Conservation (phyloP, 2,888 invertebrate species). For the Unio delphinus region DNA sequence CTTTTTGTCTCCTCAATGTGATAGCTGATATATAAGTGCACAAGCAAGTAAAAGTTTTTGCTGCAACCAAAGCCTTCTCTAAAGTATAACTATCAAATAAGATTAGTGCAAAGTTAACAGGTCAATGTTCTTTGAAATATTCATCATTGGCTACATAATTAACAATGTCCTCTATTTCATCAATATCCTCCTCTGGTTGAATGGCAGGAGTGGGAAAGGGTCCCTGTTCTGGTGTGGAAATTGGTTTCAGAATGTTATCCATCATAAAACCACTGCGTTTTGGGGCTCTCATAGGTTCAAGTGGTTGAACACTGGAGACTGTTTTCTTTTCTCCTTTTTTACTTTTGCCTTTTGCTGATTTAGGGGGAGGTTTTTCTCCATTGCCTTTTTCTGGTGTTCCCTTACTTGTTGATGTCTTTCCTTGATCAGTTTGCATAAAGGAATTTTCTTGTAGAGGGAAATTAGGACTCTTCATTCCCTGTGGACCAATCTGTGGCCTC, state of each 20-base stretch:
- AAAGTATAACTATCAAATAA: background rate
- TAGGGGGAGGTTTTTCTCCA: too few species aligned
- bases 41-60: background rate
- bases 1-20: too few species aligned
- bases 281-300: too few species aligned
- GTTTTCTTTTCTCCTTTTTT: too few species aligned
- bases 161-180: constrained; percentile 57
- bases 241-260: constrained; percentile 36
- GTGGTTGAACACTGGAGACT: too few species aligned
- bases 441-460: constrained; percentile 8
- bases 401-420: background rate
- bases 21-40: too few species aligned
- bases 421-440: constrained; percentile 2
- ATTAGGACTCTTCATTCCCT: constrained; percentile 8
- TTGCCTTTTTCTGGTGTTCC: too few species aligned
- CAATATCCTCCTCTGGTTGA: constrained; percentile 46
- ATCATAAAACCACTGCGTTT: constrained; percentile 32
- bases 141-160: constrained; percentile 55
- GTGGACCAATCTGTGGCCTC: constrained; percentile 16
- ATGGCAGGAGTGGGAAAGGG: background rate
- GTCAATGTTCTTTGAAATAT: constrained; percentile 31
- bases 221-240: constrained; percentile 2
- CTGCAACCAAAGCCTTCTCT: background rate
- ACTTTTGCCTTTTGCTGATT: too few species aligned
- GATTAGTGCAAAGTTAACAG: background rate